Evolutionary conservation across 35 echinoderm and acorn worm species (phyloP).

Genomic region (Lytechinus pictus): DNA sequence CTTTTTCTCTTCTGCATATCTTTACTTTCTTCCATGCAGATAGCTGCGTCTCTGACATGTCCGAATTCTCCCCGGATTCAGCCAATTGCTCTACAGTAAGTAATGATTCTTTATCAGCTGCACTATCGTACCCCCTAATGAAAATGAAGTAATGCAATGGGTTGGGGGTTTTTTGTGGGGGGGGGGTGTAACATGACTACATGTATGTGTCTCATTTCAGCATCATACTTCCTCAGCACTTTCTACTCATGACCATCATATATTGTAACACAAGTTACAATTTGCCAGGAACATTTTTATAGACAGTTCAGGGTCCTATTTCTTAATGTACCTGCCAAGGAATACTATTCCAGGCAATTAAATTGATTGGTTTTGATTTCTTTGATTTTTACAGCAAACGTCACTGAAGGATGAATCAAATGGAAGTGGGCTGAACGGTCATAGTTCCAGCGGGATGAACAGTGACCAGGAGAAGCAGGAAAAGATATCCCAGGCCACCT

Average conservation of each 20-base stretch:
- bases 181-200: too few species aligned
- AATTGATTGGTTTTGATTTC: background rate
- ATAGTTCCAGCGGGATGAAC: conserved; percentile 35
- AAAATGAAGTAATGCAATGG: too few species aligned
- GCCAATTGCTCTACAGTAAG: conserved; percentile 42
- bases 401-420: conserved; percentile 45
- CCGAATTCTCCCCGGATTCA: conserved; percentile 27
- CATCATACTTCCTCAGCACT: too few species aligned
- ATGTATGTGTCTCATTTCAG: too few species aligned
- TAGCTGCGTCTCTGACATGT: conserved; percentile 53
- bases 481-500: conserved; percentile 35
- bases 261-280: too few species aligned
- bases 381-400: background rate
- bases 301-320: too few species aligned
- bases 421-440: conserved; percentile 6
- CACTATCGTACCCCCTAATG: too few species aligned
- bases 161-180: too few species aligned
- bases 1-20: background rate
- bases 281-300: too few species aligned
- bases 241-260: too few species aligned
- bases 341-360: background rate
- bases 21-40: background rate
- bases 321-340: too few species aligned
- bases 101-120: too few species aligned
- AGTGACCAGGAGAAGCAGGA: conserved; percentile 44